Conservation (phyloP, 2,797 vertebrate species). For the Cossypha caffra region DNA sequence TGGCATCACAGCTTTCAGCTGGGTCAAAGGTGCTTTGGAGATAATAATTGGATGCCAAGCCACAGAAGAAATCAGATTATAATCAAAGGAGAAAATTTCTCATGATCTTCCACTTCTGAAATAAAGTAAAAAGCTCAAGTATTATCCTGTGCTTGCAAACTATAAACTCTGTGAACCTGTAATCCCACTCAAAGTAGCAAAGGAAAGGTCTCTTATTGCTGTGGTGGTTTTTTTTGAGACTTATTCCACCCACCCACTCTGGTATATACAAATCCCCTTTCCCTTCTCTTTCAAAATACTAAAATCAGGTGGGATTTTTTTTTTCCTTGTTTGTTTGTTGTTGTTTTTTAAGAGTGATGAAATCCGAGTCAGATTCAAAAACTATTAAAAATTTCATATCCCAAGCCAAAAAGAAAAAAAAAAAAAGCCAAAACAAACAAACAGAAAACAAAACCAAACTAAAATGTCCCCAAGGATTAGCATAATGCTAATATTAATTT, state of each 20-base stretch:
- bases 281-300: not conserved
- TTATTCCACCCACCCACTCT: not conserved
- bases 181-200: not conserved
- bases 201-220: not conserved
- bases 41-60: not conserved
- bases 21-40: not conserved
- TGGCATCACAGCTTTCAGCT: not conserved
- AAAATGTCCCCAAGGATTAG: not conserved
- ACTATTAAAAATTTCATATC: not conserved
- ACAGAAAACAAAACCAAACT: not conserved
- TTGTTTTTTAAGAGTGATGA: not conserved
- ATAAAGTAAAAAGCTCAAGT: not conserved
- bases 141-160: not conserved
- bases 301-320: accelerated
- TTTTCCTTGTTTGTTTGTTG: not conserved
- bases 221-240: not conserved
- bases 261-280: not conserved
- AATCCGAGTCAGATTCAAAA: not conserved
- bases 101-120: not conserved
- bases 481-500: not conserved
- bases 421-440: no score
- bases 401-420: not conserved
- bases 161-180: not conserved
- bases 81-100: not conserved
- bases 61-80: not conserved